These are phyloP conservation scores for Autographa gamma DNA, from an alignment of 2,888 invertebrate genomes.

Conservation along the genomic window DNA sequence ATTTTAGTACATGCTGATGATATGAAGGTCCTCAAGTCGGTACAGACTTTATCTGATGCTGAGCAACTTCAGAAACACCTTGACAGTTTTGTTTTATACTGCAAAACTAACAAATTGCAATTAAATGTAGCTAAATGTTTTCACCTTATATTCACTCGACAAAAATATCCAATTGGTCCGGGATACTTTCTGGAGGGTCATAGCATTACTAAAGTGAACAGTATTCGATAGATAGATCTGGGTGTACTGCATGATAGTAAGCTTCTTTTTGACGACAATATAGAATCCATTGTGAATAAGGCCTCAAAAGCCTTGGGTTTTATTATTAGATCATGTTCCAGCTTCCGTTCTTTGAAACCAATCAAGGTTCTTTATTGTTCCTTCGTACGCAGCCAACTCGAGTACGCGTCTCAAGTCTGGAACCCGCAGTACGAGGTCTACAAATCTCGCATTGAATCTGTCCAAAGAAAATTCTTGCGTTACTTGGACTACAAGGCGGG, in stretches of 20 bases:
- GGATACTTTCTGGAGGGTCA: neutral
- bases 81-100: conserved; percentile 5
- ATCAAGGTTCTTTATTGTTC: too few species aligned
- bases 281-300: too few species aligned
- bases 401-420: too few species aligned
- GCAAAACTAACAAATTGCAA: conserved; percentile 16
- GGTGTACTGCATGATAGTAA: conserved; percentile 2
- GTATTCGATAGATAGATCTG: conserved; percentile 7
- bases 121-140: conserved; percentile 18
- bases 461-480: conserved; percentile 43
- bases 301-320: too few species aligned
- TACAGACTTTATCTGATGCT: conserved; percentile 6
- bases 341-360: too few species aligned
- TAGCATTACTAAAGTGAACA: neutral
- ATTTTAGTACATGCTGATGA: too few species aligned
- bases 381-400: too few species aligned
- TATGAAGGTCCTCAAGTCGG: neutral
- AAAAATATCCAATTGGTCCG: neutral
- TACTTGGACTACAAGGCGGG: conserved; percentile 16
- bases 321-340: too few species aligned
- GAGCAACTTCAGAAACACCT: too few species aligned
- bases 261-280: too few species aligned
- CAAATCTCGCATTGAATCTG: too few species aligned
- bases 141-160: conserved; percentile 5
- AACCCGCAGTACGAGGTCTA: too few species aligned